Conservation (phyloP, 2,113 vertebrate genomes). For the Hiodon tergisus region DNA sequence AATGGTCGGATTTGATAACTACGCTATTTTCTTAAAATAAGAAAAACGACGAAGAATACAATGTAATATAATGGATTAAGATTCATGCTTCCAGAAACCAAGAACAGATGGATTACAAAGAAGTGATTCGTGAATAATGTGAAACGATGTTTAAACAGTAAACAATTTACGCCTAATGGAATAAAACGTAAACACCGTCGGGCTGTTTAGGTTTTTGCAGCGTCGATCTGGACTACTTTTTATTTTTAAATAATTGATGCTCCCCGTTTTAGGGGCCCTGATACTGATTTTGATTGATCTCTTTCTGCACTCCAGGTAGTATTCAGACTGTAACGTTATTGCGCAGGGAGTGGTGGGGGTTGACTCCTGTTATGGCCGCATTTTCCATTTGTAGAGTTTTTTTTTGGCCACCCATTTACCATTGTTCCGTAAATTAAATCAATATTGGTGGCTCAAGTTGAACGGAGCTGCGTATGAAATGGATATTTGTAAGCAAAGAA, state of each 20-base stretch:
- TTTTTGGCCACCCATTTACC: not conserved
- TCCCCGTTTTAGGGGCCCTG: not conserved
- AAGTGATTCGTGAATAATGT: constrained; percentile 6
- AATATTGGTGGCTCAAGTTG: not conserved
- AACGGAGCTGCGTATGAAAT: not conserved
- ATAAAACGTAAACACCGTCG: not conserved
- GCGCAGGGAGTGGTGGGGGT: constrained; percentile 6
- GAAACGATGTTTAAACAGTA: not conserved
- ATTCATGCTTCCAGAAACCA: not conserved
- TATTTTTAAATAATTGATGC: not conserved
- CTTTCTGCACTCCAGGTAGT: constrained; percentile 3
- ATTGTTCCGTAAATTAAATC: not conserved
- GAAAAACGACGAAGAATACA: not conserved
- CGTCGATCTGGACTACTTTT: not conserved
- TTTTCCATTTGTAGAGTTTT: not conserved
- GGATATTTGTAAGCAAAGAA: constrained; percentile 4
- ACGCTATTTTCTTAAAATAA: not conserved
- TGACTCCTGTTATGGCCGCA: not conserved
- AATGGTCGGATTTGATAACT: not conserved
- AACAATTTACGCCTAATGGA: not conserved
- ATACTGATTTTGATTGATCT: constrained; percentile 1
- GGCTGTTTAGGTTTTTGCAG: not conserved
- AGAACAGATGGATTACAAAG: constrained; percentile 1
- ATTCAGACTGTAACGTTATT: not conserved
- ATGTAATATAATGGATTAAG: not conserved